Percentiles rank a stretch among this genome's conserved stretches.
Evolutionary conservation across 2,888 invertebrate species (phyloP).

Genomic region (Leucophenga maculata): DNA sequence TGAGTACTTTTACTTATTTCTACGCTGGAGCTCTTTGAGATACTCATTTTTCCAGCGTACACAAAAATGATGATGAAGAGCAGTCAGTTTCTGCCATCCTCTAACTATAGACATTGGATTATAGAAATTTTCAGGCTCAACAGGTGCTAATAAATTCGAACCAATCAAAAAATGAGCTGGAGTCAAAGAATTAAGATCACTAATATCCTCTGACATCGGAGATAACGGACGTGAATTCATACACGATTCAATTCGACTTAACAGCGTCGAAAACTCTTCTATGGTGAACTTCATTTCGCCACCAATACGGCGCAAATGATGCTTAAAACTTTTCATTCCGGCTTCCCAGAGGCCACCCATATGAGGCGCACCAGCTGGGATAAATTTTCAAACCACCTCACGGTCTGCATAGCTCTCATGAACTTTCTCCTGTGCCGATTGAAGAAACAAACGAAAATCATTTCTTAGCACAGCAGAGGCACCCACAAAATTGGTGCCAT

Average conservation of each 20-base stretch:
- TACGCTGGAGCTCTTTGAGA: conserved; percentile 5
- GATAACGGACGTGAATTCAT: no score
- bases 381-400: conserved; percentile 3
- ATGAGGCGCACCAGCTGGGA: conserved; percentile 15
- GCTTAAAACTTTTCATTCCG: conserved; percentile 22
- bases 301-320: conserved; percentile 21
- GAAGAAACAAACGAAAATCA: conserved; percentile 1
- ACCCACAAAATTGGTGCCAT: conserved; percentile 33
- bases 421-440: neutral
- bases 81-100: conserved; percentile 23
- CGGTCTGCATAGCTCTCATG: neutral
- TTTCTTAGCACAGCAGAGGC: conserved; percentile 9
- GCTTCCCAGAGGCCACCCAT: conserved; percentile 21
- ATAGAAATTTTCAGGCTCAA: neutral
- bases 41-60: conserved; percentile 28
- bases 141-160: neutral
- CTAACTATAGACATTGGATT: conserved; percentile 3
- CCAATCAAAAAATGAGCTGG: conserved; percentile 24
- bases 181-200: conserved; percentile 11
- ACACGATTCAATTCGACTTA: no score
- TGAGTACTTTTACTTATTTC: no score
- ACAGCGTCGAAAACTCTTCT: no score
- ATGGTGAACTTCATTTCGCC: no score
- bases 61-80: conserved; percentile 23
- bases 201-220: conserved; percentile 21